A percentile compares a stretch with the other conserved stretches of the same genome.
Evolutionary conservation across 1,140 invertebrate genomes (phyloP).

Genomic region (Cyclargus thomasi): DNA sequence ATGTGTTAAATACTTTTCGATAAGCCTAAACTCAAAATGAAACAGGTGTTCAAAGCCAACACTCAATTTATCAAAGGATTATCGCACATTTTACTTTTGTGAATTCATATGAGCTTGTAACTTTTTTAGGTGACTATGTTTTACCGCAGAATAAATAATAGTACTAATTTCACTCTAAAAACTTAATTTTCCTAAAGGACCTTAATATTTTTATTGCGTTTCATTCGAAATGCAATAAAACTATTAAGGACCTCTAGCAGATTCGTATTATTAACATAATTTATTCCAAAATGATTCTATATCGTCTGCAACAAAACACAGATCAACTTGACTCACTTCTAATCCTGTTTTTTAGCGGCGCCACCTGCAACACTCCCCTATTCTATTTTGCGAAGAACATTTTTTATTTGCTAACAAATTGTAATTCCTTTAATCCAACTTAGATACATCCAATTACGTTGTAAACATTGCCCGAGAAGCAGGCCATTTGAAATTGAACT

Average conservation of each 20-base stretch:
- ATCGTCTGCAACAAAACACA: slow-evolving; percentile 23
- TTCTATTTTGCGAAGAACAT: slow-evolving; percentile 36
- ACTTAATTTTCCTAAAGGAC: no score
- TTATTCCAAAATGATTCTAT: background rate
- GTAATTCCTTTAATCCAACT: slow-evolving; percentile 70
- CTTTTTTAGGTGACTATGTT: no score
- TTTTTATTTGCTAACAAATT: slow-evolving; percentile 68
- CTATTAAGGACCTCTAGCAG: no score
- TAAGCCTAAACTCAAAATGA: no score
- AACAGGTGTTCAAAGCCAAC: no score
- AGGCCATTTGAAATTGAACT: slow-evolving; percentile 22
- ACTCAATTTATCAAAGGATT: no score
- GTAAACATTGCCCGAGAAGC: slow-evolving; percentile 41
- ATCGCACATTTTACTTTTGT: no score
- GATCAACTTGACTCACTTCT: slow-evolving; percentile 30
- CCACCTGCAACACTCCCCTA: slow-evolving; percentile 60
- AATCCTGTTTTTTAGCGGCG: slow-evolving; percentile 49
- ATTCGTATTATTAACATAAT: background rate
- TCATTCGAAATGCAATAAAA: slow-evolving; percentile 7
- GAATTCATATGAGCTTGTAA: no score
- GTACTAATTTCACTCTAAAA: no score
- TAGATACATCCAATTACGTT: slow-evolving; percentile 69
- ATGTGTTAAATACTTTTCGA: no score
- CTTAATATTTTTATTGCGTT: no score
- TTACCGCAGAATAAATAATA: no score